Percentiles rank a stretch among this genome's conserved stretches.
These are phyloP conservation scores for Brevimyrus niger DNA, from an alignment of 2,113 vertebrate species.

Conservation along the genomic window DNA sequence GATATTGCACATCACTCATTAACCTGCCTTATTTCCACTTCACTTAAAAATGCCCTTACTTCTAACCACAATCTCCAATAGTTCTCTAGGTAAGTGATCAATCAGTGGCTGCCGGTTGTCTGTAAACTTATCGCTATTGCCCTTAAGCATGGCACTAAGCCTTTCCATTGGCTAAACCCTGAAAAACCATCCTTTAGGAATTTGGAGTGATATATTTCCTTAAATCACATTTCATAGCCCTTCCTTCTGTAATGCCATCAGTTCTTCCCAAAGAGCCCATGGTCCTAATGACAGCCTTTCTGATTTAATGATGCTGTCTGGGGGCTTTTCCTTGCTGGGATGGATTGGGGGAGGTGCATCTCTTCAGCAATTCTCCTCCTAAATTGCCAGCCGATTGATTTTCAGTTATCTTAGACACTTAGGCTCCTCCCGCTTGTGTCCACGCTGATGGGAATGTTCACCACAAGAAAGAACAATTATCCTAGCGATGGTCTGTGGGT, in stretches of 20 bases:
- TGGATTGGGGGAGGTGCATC: background rate
- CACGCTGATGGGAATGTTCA: background rate
- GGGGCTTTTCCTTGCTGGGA: background rate
- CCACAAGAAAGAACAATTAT: background rate
- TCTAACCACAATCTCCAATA: background rate
- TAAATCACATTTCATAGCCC: background rate
- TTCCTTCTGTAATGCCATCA: background rate
- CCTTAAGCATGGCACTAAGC: background rate
- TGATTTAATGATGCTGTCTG: background rate
- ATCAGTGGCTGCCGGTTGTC: background rate
- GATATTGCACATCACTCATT: background rate
- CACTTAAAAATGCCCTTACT: background rate
- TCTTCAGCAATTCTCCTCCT: background rate
- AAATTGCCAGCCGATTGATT: background rate
- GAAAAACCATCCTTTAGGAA: background rate
- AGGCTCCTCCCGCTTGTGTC: background rate
- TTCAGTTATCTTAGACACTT: background rate
- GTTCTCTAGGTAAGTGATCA: background rate
- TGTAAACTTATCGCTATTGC: background rate
- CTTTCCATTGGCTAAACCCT: background rate
- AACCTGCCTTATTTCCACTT: background rate
- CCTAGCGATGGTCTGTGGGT: background rate
- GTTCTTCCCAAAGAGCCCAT: background rate
- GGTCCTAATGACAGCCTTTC: background rate
- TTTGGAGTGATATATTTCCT: background rate